A percentile compares a stretch with the other conserved stretches of the same genome.
These are phyloP conservation scores for Palaemon carinicauda DNA, from an alignment of 1,140 invertebrate species.

Conservation along the genomic window DNA sequence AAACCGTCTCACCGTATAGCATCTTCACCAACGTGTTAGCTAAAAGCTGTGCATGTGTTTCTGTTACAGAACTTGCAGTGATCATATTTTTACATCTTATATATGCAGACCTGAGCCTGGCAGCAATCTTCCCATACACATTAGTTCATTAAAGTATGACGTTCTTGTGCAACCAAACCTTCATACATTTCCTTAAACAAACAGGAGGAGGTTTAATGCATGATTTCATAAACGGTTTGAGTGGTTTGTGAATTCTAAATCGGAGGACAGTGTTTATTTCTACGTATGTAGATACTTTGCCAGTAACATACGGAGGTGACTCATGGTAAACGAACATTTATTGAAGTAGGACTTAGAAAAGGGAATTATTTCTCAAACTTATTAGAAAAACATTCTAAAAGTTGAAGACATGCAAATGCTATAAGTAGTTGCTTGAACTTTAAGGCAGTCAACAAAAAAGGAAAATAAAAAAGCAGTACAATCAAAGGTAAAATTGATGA, in stretches of 20 bases:
- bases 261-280: slow-evolving; percentile 14
- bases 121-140: background rate
- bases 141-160: slow-evolving; percentile 9
- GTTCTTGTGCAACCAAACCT: slow-evolving; percentile 13
- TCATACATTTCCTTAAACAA: slow-evolving; percentile 5
- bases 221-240: slow-evolving; percentile 19
- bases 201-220: slow-evolving; percentile 10
- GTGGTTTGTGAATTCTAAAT: slow-evolving; percentile 11
- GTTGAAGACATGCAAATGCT: slow-evolving; percentile 3
- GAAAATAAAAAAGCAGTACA: slow-evolving; percentile 9
- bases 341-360: slow-evolving; percentile 6
- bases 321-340: slow-evolving; percentile 22
- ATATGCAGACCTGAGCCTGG: too few species aligned
- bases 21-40: too few species aligned
- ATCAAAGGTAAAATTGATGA: slow-evolving; percentile 18
- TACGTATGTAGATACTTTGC: slow-evolving; percentile 9
- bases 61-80: too few species aligned
- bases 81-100: too few species aligned
- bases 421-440: slow-evolving; percentile 10
- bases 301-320: slow-evolving; percentile 18
- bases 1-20: too few species aligned
- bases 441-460: background rate
- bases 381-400: slow-evolving; percentile 27
- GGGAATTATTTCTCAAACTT: slow-evolving; percentile 15
- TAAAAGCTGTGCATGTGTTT: too few species aligned